Percentiles rank a stretch among this genome's conserved stretches.
These are phyloP conservation scores for Anarrhichthys ocellatus DNA, from an alignment of 2,113 vertebrate species.

Conservation along the genomic window DNA sequence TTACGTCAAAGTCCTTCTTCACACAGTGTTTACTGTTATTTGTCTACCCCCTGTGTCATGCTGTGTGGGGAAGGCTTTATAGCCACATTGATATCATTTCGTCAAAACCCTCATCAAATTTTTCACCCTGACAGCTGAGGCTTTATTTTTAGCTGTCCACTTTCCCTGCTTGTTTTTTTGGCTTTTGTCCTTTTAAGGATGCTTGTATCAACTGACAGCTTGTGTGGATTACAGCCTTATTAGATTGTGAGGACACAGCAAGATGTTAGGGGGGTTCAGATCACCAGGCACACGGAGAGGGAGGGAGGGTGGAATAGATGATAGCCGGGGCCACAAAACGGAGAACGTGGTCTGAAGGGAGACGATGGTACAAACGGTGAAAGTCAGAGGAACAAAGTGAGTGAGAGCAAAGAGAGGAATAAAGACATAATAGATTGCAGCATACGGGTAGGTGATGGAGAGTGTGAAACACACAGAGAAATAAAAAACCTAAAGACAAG, in stretches of 20 bases:
- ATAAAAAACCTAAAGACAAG: constrained; percentile 31
- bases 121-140: constrained; percentile 74
- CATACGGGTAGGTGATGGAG: constrained; percentile 27
- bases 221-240: constrained; percentile 87
- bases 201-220: constrained; percentile 88
- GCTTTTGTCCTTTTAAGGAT: constrained; percentile 80
- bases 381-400: neutral
- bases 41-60: neutral
- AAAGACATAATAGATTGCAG: constrained; percentile 10
- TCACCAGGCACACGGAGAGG: constrained; percentile 70
- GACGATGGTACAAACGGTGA: constrained; percentile 6
- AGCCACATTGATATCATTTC: constrained; percentile 56
- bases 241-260: constrained; percentile 84
- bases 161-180: constrained; percentile 70
- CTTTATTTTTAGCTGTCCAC: constrained; percentile 82
- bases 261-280: constrained; percentile 85
- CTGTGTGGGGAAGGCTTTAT: constrained; percentile 32
- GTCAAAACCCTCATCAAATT: constrained; percentile 52
- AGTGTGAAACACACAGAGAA: constrained; percentile 45
- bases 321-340: neutral
- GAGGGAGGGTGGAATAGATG: constrained; percentile 36
- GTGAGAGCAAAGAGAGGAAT: neutral
- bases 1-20: constrained; percentile 7
- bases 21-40: neutral
- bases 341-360: constrained; percentile 23